phyloP scores from a whole-genome alignment of 2,113 vertebrate species.

The Saguinus imperator region DNA sequence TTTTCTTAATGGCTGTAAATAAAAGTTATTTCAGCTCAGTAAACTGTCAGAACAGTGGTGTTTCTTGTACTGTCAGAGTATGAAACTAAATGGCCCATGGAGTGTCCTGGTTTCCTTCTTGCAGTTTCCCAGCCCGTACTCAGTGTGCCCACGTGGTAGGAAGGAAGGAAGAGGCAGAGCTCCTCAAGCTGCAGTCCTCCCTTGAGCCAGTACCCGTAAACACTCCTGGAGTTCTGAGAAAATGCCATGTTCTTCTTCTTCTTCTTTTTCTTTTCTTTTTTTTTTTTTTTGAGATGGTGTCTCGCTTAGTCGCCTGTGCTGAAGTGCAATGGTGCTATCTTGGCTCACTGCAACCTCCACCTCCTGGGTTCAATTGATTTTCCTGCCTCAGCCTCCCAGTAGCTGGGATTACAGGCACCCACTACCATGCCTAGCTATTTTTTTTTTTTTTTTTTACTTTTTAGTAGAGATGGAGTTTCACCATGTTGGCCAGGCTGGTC shows the following conservation, averaged over 20 bases:
- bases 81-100: fast-evolving
- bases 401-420: too few relatives aligned
- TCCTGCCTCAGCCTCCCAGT: too few relatives aligned
- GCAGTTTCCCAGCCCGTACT: neutral
- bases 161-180: neutral
- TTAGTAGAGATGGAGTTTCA: too few relatives aligned
- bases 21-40: neutral
- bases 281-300: too few relatives aligned
- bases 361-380: too few relatives aligned
- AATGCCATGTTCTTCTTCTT: neutral
- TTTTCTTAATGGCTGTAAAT: neutral
- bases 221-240: neutral
- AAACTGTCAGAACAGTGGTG: neutral
- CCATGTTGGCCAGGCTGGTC: too few relatives aligned
- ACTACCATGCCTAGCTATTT: too few relatives aligned
- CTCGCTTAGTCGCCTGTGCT: too few relatives aligned
- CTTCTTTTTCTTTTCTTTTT: too few relatives aligned
- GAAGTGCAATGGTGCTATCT: too few relatives aligned
- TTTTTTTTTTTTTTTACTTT: too few relatives aligned
- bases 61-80: neutral
- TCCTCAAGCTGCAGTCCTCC: fast-evolving
- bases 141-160: fast-evolving
- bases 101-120: neutral
- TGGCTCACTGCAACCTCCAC: too few relatives aligned
- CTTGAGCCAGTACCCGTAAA: neutral